These are phyloP conservation scores for Macaca fascicularis DNA, from an alignment of 2,113 vertebrate species.

Conservation along the genomic window DNA sequence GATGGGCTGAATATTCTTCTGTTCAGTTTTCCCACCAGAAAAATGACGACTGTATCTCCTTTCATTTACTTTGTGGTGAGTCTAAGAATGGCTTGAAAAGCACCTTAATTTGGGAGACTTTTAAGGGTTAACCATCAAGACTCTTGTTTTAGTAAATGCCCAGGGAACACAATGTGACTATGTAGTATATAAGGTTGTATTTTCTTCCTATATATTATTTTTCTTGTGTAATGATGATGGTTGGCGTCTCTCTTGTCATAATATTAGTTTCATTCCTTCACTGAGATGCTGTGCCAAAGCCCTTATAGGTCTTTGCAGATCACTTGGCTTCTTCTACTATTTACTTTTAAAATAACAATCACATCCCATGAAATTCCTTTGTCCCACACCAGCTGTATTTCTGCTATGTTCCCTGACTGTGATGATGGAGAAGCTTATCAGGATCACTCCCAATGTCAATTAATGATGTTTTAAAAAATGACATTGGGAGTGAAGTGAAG, in stretches of 20 bases:
- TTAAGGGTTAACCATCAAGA: neutral
- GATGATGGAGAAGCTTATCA: neutral
- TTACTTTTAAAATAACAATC: constrained; percentile 25
- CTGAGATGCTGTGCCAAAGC: neutral
- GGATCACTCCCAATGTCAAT: constrained; percentile 20
- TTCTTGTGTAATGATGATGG: neutral
- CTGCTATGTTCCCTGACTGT: neutral
- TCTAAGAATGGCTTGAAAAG: neutral
- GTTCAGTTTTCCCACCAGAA: neutral
- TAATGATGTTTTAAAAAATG: constrained; percentile 37
- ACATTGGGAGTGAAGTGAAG: neutral
- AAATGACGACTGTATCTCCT: neutral
- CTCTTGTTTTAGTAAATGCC: neutral
- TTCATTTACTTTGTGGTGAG: neutral
- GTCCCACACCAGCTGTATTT: neutral
- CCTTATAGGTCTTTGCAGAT: neutral
- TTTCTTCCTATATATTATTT: neutral
- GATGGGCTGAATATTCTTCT: neutral
- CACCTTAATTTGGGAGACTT: neutral
- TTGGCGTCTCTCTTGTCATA: neutral
- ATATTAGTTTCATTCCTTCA: constrained; percentile 14
- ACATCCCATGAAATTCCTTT: neutral
- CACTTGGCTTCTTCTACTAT: neutral
- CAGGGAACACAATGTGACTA: constrained; percentile 3
- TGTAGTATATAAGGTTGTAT: neutral